Evolutionary conservation across 2,797 vertebrate genomes (phyloP).

Genomic region (Takifugu ocellatus): DNA sequence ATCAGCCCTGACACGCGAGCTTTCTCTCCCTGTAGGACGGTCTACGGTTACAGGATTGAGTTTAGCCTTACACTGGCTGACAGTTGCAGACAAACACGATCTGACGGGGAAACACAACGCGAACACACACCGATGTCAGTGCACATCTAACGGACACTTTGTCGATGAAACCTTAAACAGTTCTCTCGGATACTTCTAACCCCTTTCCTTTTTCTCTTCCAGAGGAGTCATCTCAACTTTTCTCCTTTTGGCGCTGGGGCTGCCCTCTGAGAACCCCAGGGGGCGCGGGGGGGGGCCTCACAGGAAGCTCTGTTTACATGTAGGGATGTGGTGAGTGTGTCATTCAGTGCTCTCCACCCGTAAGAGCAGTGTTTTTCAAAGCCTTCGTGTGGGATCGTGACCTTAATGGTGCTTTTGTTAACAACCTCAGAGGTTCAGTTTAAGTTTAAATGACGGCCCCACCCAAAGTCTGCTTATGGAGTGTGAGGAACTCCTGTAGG

Average conservation of each 20-base stretch:
- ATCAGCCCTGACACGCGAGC: conserved; percentile 62
- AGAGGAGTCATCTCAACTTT: conserved; percentile 84
- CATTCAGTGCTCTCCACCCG: conserved; percentile 34
- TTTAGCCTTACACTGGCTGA: conserved; percentile 37
- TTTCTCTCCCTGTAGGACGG: conserved; percentile 50
- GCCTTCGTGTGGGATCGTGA: conserved; percentile 21
- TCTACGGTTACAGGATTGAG: conserved; percentile 68
- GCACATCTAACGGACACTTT: conserved; percentile 21
- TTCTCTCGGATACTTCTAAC: conserved; percentile 27
- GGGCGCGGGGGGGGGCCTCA: conserved; percentile 41
- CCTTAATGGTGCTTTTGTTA: conserved; percentile 5
- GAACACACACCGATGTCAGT: conserved; percentile 22
- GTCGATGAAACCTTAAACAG: conserved; percentile 2
- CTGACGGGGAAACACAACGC: not conserved
- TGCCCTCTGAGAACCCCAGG: conserved; percentile 72
- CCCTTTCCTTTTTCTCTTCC: conserved; percentile 61
- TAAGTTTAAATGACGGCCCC: conserved; percentile 16
- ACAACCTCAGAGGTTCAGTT: conserved; percentile 6
- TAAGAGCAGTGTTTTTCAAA: conserved; percentile 56
- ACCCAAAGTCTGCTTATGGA: conserved; percentile 7
- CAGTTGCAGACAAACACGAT: not conserved
- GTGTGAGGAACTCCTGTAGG: conserved; percentile 2
- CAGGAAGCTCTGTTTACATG: conserved; percentile 53
- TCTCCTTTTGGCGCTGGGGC: conserved; percentile 83
- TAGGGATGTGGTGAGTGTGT: conserved; percentile 77